Conservation (phyloP, 2,113 vertebrate genomes). For the Cyprinodon brontotheroides region DNA sequence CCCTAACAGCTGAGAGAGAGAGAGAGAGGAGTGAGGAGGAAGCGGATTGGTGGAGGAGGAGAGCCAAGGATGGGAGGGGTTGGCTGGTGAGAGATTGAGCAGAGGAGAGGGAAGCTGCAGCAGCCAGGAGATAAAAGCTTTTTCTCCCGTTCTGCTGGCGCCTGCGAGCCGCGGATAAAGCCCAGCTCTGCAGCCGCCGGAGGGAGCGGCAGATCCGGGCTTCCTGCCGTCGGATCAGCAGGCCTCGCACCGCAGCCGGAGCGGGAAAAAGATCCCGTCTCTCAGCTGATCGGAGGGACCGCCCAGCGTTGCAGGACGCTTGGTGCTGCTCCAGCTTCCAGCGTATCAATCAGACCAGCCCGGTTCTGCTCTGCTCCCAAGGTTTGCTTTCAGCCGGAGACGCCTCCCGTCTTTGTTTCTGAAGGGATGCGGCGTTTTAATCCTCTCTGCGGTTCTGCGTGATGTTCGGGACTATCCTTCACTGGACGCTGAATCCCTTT, state of each 20-base stretch:
- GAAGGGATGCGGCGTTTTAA: constrained; percentile 13
- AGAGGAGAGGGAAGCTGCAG: constrained; percentile 78
- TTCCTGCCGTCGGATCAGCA: constrained; percentile 52
- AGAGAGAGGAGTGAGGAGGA: constrained; percentile 43
- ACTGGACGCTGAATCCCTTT: constrained; percentile 38
- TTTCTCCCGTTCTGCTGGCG: constrained; percentile 59
- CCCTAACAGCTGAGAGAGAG: constrained; percentile 41
- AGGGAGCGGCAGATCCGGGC: constrained; percentile 50
- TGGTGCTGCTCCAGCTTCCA: constrained; percentile 32
- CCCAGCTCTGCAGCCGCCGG: constrained; percentile 40
- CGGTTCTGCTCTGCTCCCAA: constrained; percentile 44
- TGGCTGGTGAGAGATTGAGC: constrained; percentile 62
- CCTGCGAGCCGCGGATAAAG: constrained; percentile 62
- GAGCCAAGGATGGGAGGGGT: constrained; percentile 66
- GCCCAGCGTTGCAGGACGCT: constrained; percentile 44
- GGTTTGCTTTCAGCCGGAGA: constrained; percentile 45
- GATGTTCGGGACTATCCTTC: constrained; percentile 40
- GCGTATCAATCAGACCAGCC: constrained; percentile 68
- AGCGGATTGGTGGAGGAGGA: constrained; percentile 68
- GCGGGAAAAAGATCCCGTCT: constrained; percentile 26
- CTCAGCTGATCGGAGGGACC: constrained; percentile 56
- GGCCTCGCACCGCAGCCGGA: constrained; percentile 55
- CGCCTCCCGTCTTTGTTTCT: constrained; percentile 33
- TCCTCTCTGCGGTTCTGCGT: constrained; percentile 9
- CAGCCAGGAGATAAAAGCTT: constrained; percentile 76